These are phyloP conservation scores for Norana najaformis DNA, from an alignment of 2,888 invertebrate species.

Conservation along the genomic window DNA sequence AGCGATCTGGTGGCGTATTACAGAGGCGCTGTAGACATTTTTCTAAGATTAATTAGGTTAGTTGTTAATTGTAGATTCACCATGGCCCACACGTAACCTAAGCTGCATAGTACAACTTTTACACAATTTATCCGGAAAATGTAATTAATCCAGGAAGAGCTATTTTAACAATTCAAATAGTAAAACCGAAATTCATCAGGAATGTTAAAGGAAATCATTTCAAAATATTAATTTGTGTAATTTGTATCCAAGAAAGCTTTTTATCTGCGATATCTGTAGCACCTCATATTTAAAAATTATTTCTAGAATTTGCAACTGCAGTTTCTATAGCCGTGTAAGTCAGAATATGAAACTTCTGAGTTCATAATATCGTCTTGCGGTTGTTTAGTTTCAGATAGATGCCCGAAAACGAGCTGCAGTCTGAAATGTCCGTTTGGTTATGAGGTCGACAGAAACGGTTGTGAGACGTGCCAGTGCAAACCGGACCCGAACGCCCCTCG, in stretches of 20 bases:
- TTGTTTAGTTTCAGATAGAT: not conserved
- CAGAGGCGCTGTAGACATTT: too few species aligned
- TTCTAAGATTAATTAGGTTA: not conserved
- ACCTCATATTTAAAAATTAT: not conserved
- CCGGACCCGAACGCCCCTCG: not conserved
- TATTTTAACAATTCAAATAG: not conserved
- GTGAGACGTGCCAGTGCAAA: slow-evolving; percentile 31
- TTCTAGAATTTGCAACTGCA: not conserved
- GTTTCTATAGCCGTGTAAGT: not conserved
- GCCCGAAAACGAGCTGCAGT: not conserved
- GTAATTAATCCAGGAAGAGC: not conserved
- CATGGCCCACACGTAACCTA: not conserved
- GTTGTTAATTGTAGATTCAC: not conserved
- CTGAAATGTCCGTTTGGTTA: not conserved
- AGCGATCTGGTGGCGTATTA: too few species aligned
- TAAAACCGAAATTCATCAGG: not conserved
- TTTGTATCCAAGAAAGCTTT: not conserved
- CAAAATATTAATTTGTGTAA: not conserved
- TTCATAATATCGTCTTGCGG: not conserved
- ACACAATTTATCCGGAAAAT: not conserved
- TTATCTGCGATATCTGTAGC: not conserved
- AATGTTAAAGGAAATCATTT: not conserved
- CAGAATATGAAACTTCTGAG: not conserved
- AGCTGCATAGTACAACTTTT: not conserved
- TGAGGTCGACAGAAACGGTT: slow-evolving; percentile 18